Base-by-base conservation (phyloP, 2,888 invertebrate species). In the Stenodera caucasica region DNA sequence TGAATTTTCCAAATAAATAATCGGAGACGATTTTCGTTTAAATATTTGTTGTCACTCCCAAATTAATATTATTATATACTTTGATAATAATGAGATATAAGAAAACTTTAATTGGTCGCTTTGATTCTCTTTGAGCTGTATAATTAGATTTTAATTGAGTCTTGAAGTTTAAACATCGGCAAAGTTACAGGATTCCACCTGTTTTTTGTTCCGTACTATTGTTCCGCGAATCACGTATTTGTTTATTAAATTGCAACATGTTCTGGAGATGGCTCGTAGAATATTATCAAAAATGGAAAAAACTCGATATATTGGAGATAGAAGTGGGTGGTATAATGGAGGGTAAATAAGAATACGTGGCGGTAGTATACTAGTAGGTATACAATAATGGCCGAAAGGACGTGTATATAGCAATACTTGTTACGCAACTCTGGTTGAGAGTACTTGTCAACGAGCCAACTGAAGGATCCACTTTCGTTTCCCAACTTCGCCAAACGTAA, bases 371-470 rank as follows among this genome's bases (percentile, higher is more conserved):
- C 30, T 30, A 35, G 35, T 3, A 18, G 23, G 53, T 45, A 45
- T 23, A 45, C 45, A 55, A 58, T 61, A 58, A 58, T 61, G 58
- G 61, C 45, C 56, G 58, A 58, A 45, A 58, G 61, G 52, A 40
- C 60, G 45, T 55, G 61, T 61, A 54, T 61, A 61, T 59, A 59
- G 56, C 54, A 56, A 53, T 62, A 62, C 69, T 70, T 66, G 67
- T 68, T 69, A 69, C 68, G 68, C 66, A 69, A 69, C 70, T 67
- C 62, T 29, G 58, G 52, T 63, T 64, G 57, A 69, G 70, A 50
- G 65, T 59, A 56, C 68, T 70, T 57, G 65, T 66, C 67, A 66
- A 29, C 65, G 52, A 62, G 61, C 65, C 70, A 65, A 59, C 58
- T 66, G 61, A 68, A 69, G 69, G 60, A 65, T 59, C 70, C 64